Evolutionary conservation across 2,888 invertebrate species (phyloP).

Genomic region (Beris morrisii): DNA sequence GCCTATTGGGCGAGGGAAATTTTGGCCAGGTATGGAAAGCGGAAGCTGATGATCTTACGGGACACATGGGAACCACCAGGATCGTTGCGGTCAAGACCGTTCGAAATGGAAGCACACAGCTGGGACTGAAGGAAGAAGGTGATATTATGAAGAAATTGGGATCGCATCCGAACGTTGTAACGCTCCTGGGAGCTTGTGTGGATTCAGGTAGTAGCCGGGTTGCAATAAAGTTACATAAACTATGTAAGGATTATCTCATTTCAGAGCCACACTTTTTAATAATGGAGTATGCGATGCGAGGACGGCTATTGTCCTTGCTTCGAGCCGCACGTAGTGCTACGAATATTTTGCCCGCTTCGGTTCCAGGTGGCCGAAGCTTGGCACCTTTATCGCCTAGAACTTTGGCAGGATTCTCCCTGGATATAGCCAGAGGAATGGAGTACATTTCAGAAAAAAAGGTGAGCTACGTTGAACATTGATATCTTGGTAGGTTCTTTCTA

Average conservation of each 20-base stretch:
- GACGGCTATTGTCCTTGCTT: constrained; percentile 75
- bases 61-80: constrained; percentile 74
- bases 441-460: constrained; percentile 80
- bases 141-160: constrained; percentile 84
- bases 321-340: constrained; percentile 60
- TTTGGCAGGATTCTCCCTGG: constrained; percentile 77
- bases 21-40: constrained; percentile 89
- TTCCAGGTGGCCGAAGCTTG: constrained; percentile 53
- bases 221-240: not conserved
- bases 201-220: constrained; percentile 67
- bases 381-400: constrained; percentile 61
- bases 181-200: constrained; percentile 78
- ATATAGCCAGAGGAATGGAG: constrained; percentile 83
- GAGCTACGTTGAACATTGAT: constrained; percentile 43
- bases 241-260: constrained; percentile 42
- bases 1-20: constrained; percentile 80
- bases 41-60: constrained; percentile 77
- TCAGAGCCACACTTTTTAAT: constrained; percentile 81
- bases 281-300: constrained; percentile 85
- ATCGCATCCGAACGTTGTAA: constrained; percentile 80
- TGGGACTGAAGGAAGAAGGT: constrained; percentile 75
- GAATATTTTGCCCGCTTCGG: constrained; percentile 58
- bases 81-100: constrained; percentile 85
- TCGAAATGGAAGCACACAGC: constrained; percentile 75
- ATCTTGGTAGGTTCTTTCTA: constrained; percentile 12